Conservation (phyloP, 2,113 vertebrate genomes). For the Naja naja region DNA sequence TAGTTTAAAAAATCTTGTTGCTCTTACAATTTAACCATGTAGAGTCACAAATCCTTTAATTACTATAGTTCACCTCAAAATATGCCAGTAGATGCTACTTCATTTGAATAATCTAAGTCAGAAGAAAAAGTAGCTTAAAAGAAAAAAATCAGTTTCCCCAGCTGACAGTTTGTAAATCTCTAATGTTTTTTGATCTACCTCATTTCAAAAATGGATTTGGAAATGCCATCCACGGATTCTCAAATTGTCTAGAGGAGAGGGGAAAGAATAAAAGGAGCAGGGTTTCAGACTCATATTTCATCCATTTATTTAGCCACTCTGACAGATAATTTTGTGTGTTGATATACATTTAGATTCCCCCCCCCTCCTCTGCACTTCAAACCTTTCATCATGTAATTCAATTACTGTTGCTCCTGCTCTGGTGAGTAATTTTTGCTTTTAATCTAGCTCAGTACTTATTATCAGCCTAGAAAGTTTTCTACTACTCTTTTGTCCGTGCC, state of each 20-base stretch:
- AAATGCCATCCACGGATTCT: conserved; percentile 64
- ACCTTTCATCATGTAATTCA: conserved; percentile 67
- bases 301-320: conserved; percentile 56
- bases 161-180: conserved; percentile 62
- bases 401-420: conserved; percentile 68
- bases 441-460: conserved; percentile 59
- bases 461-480: conserved; percentile 44
- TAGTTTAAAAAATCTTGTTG: not conserved
- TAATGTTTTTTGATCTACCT: conserved; percentile 66
- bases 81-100: not conserved
- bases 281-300: conserved; percentile 38
- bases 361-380: conserved; percentile 45
- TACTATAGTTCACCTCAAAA: not conserved
- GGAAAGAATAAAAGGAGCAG: conserved; percentile 11
- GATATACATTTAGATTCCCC: conserved; percentile 57
- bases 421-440: conserved; percentile 68
- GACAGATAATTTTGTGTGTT: conserved; percentile 60
- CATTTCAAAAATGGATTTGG: conserved; percentile 61
- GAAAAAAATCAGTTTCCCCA: conserved; percentile 56
- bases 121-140: conserved; percentile 60
- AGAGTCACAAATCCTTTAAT: not conserved
- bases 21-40: not conserved
- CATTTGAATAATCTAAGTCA: conserved; percentile 59
- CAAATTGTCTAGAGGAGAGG: conserved; percentile 40
- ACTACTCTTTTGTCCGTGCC: conserved; percentile 12